Base-by-base conservation (phyloP, 2,797 vertebrate genomes). In the Poeciliopsis presidionis region DNA sequence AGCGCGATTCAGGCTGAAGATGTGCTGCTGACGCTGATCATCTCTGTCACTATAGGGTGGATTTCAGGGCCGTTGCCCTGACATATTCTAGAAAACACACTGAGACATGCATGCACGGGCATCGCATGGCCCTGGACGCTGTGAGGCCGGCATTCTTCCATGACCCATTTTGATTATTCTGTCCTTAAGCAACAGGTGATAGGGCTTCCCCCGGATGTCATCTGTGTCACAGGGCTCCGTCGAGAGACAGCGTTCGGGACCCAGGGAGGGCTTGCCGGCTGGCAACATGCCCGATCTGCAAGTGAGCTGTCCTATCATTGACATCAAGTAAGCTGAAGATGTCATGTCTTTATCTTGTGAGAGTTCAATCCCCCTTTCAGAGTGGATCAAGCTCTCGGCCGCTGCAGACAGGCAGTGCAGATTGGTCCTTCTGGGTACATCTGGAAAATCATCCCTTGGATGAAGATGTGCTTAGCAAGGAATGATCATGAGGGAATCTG, bases 261-360 rank as follows among this genome's bases (percentile, higher is more conserved):
- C 89, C 84, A 75, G 92, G 84, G 88, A 91, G 91, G 89, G 89
- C 90, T 72, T 92, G 85, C 91, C 95, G 94, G 94, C 91, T 95
- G 94, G 94, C 93, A 90, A 91, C 79, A 78, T 92, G 93, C 93
- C 94, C 90, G 84, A 93, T 94, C 86, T 90, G 91, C 91, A 94
- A 95, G 92, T 95, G 93, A 95, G 94, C 94, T 89, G 94, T 95
- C 91, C 93, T 90, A 90, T 93, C 91, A 87, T 57, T 92, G 93
- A 95, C 93, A 92, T 93, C 88, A 92, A 91, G 89, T 91, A 92
- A 91, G 92, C 90, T 73, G 74, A 90, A 89, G 85, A 93, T 93
- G 94, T 95, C 95, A 94, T 72, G 92, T 95, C 92, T 95, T 95
- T 93, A 94, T 95, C 90, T 92, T 85, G 91, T 83, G 87, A 92